phyloP scores from a whole-genome alignment of 1,140 invertebrate species.

The Homarus americanus region DNA sequence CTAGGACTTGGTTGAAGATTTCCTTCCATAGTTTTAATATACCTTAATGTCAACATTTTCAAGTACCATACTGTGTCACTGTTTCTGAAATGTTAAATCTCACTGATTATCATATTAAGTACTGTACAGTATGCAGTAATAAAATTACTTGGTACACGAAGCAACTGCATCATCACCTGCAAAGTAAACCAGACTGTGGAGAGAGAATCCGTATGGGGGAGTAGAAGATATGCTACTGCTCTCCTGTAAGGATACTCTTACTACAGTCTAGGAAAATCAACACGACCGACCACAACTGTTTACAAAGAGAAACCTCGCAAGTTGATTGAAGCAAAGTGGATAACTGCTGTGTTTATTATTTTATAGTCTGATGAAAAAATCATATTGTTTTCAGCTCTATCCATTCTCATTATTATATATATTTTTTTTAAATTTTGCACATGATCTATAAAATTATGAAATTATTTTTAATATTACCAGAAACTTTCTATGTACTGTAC shows the following conservation, averaged over 20 bases:
- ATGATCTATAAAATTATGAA: too few relatives aligned
- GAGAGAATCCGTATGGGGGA: conserved; percentile 75
- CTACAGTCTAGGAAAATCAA: conserved; percentile 44
- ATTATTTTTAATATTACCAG: too few relatives aligned
- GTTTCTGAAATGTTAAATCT: too few relatives aligned
- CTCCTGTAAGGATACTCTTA: conserved; percentile 75
- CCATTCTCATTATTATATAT: background rate
- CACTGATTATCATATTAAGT: too few relatives aligned
- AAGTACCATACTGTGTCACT: too few relatives aligned
- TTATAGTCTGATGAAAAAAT: background rate
- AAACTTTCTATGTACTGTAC: too few relatives aligned
- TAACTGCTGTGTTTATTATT: background rate
- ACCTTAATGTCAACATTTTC: too few relatives aligned
- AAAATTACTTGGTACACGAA: background rate
- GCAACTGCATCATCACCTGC: background rate
- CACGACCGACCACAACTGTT: background rate
- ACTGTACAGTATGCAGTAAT: background rate
- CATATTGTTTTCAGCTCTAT: background rate
- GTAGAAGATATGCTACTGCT: conserved; percentile 72
- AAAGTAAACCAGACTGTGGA: conserved; percentile 46
- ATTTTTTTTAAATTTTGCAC: too few relatives aligned
- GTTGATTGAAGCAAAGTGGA: background rate
- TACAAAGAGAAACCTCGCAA: background rate
- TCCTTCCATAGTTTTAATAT: too few relatives aligned
- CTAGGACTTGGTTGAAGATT: too few relatives aligned